phyloP scores from a whole-genome alignment of 2,888 invertebrate genomes.

The Rambutsinella grinnellia region DNA sequence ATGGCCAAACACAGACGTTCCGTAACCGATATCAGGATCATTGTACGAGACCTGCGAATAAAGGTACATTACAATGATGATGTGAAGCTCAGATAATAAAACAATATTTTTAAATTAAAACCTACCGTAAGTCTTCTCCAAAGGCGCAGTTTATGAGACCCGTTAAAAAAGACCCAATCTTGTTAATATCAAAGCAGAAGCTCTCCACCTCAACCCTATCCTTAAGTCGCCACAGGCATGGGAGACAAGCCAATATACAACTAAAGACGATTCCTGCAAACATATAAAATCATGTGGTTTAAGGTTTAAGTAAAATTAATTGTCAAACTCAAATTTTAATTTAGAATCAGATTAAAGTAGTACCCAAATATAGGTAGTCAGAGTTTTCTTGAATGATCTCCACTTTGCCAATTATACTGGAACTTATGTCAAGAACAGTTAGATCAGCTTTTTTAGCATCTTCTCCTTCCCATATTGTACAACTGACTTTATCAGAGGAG shows the following conservation, averaged over 20 bases:
- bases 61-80: too few relatives aligned
- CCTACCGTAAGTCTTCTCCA: constrained; percentile 61
- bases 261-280: constrained; percentile 73
- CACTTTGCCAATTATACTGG: constrained; percentile 91
- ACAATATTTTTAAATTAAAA: too few relatives aligned
- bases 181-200: constrained; percentile 61
- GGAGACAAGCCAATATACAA: constrained; percentile 75
- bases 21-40: constrained; percentile 78
- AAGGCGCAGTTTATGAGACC: constrained; percentile 56
- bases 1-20: constrained; percentile 81
- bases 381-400: constrained; percentile 84
- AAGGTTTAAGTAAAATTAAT: constrained; percentile 3
- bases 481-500: constrained; percentile 90
- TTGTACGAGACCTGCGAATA: constrained; percentile 78
- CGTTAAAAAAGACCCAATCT: constrained; percentile 50
- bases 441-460: constrained; percentile 93
- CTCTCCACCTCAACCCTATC: constrained; percentile 60
- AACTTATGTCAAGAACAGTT: constrained; percentile 94
- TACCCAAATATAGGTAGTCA: constrained; percentile 83
- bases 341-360: constrained; percentile 8
- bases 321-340: constrained; percentile 1
- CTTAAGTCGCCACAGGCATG: constrained; percentile 72
- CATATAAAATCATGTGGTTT: not conserved
- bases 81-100: too few relatives aligned
- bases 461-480: constrained; percentile 93